Conservation (phyloP, 2,113 vertebrate genomes). For the Cebus imitator region DNA sequence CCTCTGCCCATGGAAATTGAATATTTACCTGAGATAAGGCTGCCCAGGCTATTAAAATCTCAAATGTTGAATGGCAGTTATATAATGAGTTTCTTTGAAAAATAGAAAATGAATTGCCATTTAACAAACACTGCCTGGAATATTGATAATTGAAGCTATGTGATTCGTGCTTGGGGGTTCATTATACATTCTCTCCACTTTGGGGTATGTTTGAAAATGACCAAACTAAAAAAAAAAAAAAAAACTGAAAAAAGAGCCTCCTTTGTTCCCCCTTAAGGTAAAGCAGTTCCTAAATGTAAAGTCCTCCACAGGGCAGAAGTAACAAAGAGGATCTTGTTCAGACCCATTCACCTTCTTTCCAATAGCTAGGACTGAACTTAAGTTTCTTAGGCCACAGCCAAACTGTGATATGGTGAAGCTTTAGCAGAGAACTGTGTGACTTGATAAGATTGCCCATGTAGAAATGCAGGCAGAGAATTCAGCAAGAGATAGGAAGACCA, state of each 20-base stretch:
- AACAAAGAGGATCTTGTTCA: neutral
- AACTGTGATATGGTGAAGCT: neutral
- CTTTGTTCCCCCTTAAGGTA: neutral
- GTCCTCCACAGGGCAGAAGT: neutral
- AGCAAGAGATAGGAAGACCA: neutral
- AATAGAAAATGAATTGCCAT: constrained; percentile 30
- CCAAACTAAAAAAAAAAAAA: neutral
- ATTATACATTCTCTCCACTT: neutral
- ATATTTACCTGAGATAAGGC: constrained; percentile 17
- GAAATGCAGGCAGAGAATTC: neutral
- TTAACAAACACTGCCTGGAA: constrained; percentile 45
- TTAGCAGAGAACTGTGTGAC: neutral
- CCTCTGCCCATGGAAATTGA: neutral
- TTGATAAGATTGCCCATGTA: neutral
- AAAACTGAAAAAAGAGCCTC: neutral
- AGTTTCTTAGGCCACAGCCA: neutral
- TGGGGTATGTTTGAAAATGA: constrained; percentile 25
- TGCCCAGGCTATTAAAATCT: constrained; percentile 51
- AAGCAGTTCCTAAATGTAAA: neutral
- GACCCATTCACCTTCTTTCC: neutral
- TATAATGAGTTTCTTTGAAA: constrained; percentile 56
- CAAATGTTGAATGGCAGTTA: constrained; percentile 40
- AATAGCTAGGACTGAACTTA: neutral
- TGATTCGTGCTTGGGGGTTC: neutral
- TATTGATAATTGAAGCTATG: neutral